Percentiles rank a stretch among this genome's conserved stretches.
Evolutionary conservation across 2,888 invertebrate genomes (phyloP).

Genomic region (Tortrix viridana): DNA sequence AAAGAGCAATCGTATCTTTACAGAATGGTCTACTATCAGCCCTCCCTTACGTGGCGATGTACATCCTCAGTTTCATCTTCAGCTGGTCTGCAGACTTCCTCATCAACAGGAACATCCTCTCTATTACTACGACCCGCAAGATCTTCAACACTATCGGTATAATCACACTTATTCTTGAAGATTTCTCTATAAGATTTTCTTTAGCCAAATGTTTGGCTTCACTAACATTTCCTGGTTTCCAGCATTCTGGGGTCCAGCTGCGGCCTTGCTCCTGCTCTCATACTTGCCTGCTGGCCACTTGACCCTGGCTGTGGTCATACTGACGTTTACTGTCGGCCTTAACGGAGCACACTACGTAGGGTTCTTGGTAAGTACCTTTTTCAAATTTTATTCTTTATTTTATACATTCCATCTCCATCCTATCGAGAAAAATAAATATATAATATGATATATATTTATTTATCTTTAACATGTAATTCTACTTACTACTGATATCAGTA

Average conservation of each 20-base stretch:
- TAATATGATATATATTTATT: too few species aligned
- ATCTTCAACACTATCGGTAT: constrained; percentile 88
- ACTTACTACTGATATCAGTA: too few species aligned
- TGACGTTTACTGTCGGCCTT: constrained; percentile 89
- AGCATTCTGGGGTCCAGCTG: constrained; percentile 88
- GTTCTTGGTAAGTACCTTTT: constrained; percentile 81
- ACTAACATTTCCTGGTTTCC: constrained; percentile 43
- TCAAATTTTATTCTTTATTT: too few species aligned
- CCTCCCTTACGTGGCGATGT: constrained; percentile 90
- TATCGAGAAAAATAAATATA: too few species aligned
- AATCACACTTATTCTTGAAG: too few species aligned
- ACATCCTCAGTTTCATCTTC: constrained; percentile 88
- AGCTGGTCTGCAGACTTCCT: constrained; percentile 87
- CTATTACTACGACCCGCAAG: constrained; percentile 84
- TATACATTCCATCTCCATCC: too few species aligned
- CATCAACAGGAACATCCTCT: constrained; percentile 81
- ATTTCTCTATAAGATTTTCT: too few species aligned
- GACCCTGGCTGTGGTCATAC: constrained; percentile 85
- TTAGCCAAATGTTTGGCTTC: too few species aligned
- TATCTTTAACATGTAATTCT: too few species aligned
- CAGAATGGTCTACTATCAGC: constrained; percentile 89
- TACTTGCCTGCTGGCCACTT: constrained; percentile 83
- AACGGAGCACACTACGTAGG: constrained; percentile 91
- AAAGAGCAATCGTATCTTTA: background rate
- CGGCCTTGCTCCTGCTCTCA: constrained; percentile 86